Conservation (phyloP, 92 coral and sea anemone genomes). For the Palythoa heliodiscus region DNA sequence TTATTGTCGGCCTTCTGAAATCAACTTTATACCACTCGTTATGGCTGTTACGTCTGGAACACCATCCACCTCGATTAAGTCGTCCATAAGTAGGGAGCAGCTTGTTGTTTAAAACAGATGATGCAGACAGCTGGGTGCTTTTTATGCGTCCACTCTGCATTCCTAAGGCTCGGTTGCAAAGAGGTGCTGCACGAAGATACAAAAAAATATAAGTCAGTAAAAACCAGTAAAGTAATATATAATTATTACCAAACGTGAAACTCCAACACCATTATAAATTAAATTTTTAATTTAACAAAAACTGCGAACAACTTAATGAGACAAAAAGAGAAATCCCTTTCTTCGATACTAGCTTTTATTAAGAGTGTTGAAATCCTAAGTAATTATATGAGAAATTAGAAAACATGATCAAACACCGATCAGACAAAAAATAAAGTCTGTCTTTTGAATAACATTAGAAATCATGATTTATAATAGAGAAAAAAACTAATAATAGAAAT, state of each 20-base stretch:
- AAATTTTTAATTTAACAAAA: no score
- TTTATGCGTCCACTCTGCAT: conserved; percentile 38
- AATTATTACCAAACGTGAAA: no score
- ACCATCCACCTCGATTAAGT: conserved; percentile 31
- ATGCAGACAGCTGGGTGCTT: conserved; percentile 29
- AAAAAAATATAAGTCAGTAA: not conserved
- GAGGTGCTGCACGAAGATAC: conserved; percentile 11
- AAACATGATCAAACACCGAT: no score
- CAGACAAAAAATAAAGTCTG: no score
- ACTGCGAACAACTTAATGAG: no score
- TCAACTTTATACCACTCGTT: conserved; percentile 41
- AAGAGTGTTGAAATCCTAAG: no score
- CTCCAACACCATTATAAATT: no score
- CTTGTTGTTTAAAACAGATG: conserved; percentile 26
- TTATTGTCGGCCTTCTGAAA: conserved; percentile 35
- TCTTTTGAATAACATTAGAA: not conserved
- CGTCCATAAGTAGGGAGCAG: conserved; percentile 16
- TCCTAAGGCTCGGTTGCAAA: conserved; percentile 33
- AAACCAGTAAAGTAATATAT: not conserved
- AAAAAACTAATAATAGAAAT: no score
- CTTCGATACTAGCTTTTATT: no score
- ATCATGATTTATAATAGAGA: no score
- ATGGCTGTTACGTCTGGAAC: conserved; percentile 14
- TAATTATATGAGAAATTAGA: no score
- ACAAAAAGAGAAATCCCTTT: no score